Evolutionary conservation across 2,113 vertebrate genomes (phyloP).

Genomic region (Salvator merianae): DNA sequence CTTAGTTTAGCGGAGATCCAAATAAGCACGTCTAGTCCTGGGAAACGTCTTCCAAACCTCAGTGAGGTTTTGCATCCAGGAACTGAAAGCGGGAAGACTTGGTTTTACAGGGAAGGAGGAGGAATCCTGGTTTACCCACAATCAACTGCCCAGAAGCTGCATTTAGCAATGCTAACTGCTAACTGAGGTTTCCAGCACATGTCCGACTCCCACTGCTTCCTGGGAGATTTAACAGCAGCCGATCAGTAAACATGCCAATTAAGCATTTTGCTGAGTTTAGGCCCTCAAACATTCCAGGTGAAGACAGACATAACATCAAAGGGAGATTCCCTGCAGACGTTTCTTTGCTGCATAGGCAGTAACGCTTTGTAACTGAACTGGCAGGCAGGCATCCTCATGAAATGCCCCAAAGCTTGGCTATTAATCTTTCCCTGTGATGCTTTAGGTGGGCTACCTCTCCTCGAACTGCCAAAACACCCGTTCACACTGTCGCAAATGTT

Average conservation of each 20-base stretch:
- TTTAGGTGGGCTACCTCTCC: background rate
- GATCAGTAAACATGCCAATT: slow-evolving; percentile 7
- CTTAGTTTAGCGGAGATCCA: background rate
- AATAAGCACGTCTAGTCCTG: background rate
- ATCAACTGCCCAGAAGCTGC: fast-evolving
- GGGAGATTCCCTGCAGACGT: background rate
- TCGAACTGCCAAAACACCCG: background rate
- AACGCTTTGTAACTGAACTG: background rate
- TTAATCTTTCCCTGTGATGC: background rate
- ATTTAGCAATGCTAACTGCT: fast-evolving
- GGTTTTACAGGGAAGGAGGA: background rate
- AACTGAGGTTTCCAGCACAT: slow-evolving; percentile 8
- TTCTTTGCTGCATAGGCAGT: background rate
- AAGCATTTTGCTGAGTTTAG: slow-evolving; percentile 24
- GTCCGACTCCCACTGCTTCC: background rate
- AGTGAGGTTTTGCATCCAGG: background rate
- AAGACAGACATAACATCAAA: background rate
- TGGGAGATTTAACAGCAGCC: slow-evolving; percentile 29
- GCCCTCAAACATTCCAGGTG: background rate
- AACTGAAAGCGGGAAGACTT: background rate
- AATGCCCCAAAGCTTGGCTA: background rate
- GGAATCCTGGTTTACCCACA: slow-evolving; percentile 6
- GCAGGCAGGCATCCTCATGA: background rate
- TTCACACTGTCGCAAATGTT: background rate
- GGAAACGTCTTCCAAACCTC: background rate